Evolutionary conservation across 2,888 invertebrate genomes (phyloP), one percentile per base, ranked within the genome.

Genomic region (Drosophila meridionalis): DNA sequence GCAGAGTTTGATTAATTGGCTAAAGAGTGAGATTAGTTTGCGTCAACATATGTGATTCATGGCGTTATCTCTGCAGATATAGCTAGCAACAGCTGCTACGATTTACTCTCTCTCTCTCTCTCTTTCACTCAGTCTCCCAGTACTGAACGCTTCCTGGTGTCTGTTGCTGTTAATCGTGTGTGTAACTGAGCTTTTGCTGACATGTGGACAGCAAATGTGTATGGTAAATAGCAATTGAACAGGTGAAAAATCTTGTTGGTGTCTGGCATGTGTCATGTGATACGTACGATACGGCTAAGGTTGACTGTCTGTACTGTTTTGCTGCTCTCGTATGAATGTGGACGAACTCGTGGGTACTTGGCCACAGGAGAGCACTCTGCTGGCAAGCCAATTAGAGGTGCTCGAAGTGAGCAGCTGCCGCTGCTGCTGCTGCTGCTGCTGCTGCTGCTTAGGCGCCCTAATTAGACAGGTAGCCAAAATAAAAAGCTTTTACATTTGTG

Each of bases 201-300:
- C 78, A 77, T 69, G 67, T 75, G 78, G 80, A 78, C 75, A 72
- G 67, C 64, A 72, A 77, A 78, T 83, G 62, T 50, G 60, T 50
- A 71, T 68, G 75, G 65, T 64, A 69, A 74, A 52, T 61, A 67
- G 76, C 58, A 82, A 80, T 74, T 82, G 75, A 88, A 81, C 89
- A 82, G 76, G 73, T 83, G 82, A 50, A 88, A 86, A 86, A 82
- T 83, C 70, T 73, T 69, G 67, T 63, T 73, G 81, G 69, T 62
- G 86, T 85, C 77, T 83, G 82, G 83, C 82, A 64, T 76, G 63
- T 74, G 82, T 74, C 72, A 77, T 61, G 60, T 66, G 75, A 79
- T 77, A 82, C 69, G 68, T 72, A 45, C 63, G 71, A 73, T 77
- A 74, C 61, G 60, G 58, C 34, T 64, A 73, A 76, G 79, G 63